Conservation (phyloP, 2,888 invertebrate genomes). For the Bellardia pandia region DNA sequence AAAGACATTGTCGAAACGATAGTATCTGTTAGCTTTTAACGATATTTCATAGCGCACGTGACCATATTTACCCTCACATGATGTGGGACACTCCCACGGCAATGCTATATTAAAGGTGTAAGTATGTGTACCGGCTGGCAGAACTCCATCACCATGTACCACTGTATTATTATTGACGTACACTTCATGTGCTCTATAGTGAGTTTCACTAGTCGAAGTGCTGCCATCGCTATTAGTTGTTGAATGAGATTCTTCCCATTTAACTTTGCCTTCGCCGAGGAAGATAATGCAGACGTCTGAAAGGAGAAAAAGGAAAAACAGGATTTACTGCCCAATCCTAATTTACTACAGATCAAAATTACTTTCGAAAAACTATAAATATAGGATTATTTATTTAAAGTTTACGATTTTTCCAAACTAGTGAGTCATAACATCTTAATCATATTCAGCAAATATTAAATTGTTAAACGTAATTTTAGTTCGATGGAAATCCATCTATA, state of each 20-base stretch:
- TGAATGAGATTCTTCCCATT: slow-evolving; percentile 72
- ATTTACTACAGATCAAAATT: background rate
- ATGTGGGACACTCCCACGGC: slow-evolving; percentile 75
- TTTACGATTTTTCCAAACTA: too few relatives aligned
- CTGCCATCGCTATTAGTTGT: slow-evolving; percentile 45
- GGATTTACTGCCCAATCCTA: too few relatives aligned
- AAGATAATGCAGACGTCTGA: slow-evolving; percentile 75
- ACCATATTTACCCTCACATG: slow-evolving; percentile 89
- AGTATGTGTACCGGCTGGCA: slow-evolving; percentile 74
- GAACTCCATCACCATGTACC: slow-evolving; percentile 68
- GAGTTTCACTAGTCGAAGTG: slow-evolving; percentile 60
- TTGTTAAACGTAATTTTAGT: too few relatives aligned
- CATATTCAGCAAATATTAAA: too few relatives aligned
- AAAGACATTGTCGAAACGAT: slow-evolving; percentile 86
- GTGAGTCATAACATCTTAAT: too few relatives aligned
- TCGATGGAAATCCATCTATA: too few relatives aligned
- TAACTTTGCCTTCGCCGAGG: slow-evolving; percentile 75
- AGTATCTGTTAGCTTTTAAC: slow-evolving; percentile 91
- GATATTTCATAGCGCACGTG: slow-evolving; percentile 90
- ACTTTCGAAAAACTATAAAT: too few relatives aligned
- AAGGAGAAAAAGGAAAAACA: background rate
- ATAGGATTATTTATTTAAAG: too few relatives aligned
- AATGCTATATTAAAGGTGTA: slow-evolving; percentile 75
- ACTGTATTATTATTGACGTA: slow-evolving; percentile 72
- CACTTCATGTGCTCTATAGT: slow-evolving; percentile 69